phyloP scores from a whole-genome alignment of 2,888 invertebrate species.

The Pandemis cinnamomeana region DNA sequence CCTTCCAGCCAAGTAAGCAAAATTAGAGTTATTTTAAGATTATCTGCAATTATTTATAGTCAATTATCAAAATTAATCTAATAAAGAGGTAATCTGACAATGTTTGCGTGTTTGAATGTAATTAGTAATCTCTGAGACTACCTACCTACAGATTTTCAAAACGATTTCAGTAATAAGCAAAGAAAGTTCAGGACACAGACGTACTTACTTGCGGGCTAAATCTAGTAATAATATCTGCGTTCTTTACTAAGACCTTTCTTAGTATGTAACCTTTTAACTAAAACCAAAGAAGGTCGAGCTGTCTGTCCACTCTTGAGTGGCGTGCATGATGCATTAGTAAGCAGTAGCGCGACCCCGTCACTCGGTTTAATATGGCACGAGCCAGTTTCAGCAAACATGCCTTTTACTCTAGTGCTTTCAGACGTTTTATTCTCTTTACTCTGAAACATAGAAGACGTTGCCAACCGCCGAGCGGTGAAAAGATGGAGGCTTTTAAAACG shows the following conservation, averaged over 20 bases:
- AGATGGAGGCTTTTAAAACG: slow-evolving; percentile 27
- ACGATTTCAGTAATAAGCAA: no score
- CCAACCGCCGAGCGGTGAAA: slow-evolving; percentile 31
- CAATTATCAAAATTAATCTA: background rate
- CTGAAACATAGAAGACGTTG: slow-evolving; percentile 28
- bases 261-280: background rate
- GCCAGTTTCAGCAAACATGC: slow-evolving; percentile 43
- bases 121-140: no score
- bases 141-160: no score
- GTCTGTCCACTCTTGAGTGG: slow-evolving; percentile 31
- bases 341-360: slow-evolving; percentile 44
- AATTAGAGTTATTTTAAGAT: background rate
- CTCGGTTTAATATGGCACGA: slow-evolving; percentile 44
- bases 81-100: no score
- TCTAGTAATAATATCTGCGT: background rate
- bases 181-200: no score
- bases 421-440: slow-evolving; percentile 42
- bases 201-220: no score
- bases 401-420: slow-evolving; percentile 41
- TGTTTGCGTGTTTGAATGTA: no score
- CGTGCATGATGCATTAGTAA: slow-evolving; percentile 47
- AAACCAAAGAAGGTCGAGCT: slow-evolving; percentile 1
- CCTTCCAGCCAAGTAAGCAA: background rate
- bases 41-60: background rate
- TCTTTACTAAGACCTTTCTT: background rate